Evolutionary conservation across 2,113 vertebrate genomes (phyloP), one percentile per base, ranked within the genome.

Genomic region (Symphodus melops): DNA sequence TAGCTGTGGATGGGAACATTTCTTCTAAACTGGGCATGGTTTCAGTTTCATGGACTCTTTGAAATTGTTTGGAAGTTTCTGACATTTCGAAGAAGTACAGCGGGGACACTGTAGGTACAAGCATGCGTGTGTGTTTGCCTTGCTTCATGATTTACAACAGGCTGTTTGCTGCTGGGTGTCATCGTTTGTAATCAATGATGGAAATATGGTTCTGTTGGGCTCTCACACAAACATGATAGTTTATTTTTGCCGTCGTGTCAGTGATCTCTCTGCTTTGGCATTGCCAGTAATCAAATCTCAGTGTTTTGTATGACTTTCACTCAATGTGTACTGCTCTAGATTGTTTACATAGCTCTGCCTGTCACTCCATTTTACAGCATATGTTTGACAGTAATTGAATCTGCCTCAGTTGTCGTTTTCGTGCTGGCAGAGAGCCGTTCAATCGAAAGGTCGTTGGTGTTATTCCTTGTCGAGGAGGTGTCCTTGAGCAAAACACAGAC

Each of bases 1-100:
- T 6, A 25, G 20, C 20, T 39, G 41, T 19, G 1, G 0, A 19
- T 16, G 10, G 6, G 19, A 17, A 57, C 4, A 48, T 48, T 37
- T 36, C 23, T 37, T 5, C n/a, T 58, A 25, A 51, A 74, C 1
- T 4, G 19, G 68, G 39, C 14, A 13, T 28, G 17, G 8, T 36
- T 78, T 81, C 16, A 58, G 3, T 61, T 54, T 63, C 2, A 8
- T 39, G 9, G 46, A 42, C 36, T 54, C 9, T 21, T 60, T 44
- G 28, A n/a, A 3, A n/a, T 74, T 58, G 19, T 67, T 2, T 28
- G 12, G 41, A 54, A 16, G 12, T 44, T 23, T 67, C 36, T 51
- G 1, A 37, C 28, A 7, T 75, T 68, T 72, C 39, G 39, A 16
- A 66, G 55, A 70, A 86, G 21, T 16, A 70, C 37, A 36, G 3